Percentiles rank a stretch among this genome's conserved stretches.
Conservation (phyloP, 2,797 vertebrate species). For the Botia kubotai region DNA sequence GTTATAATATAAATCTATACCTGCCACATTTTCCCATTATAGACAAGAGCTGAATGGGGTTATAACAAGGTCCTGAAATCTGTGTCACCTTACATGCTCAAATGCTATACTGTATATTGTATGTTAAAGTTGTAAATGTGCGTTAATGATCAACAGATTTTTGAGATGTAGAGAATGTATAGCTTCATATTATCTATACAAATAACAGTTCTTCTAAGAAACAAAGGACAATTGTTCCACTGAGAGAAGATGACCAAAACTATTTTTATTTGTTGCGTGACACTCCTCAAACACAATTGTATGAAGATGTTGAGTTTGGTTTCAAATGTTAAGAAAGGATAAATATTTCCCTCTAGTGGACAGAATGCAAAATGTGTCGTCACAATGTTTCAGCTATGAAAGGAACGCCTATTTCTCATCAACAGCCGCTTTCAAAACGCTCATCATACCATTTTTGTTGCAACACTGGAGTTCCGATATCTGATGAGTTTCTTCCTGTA, state of each 20-base stretch:
- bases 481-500: neutral
- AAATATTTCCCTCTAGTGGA: slow-evolving; percentile 20
- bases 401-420: neutral
- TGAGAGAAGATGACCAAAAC: neutral
- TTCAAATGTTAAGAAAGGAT: neutral
- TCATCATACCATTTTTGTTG: slow-evolving; percentile 22
- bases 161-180: neutral
- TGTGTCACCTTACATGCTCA: too few relatives aligned
- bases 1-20: too few relatives aligned
- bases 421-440: slow-evolving; percentile 6
- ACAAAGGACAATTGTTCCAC: neutral
- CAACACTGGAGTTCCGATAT: neutral
- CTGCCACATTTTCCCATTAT: too few relatives aligned
- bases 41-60: too few relatives aligned
- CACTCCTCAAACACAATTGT: neutral
- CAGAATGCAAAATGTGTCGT: slow-evolving; percentile 1
- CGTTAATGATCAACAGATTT: too few relatives aligned
- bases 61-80: too few relatives aligned
- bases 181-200: neutral
- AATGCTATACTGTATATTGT: too few relatives aligned
- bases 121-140: too few relatives aligned
- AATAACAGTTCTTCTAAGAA: neutral
- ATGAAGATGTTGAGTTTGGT: neutral
- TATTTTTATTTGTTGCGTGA: neutral
- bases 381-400: neutral